phyloP scores from a whole-genome alignment of 2,113 vertebrate genomes.

The Patagioenas fasciata region DNA sequence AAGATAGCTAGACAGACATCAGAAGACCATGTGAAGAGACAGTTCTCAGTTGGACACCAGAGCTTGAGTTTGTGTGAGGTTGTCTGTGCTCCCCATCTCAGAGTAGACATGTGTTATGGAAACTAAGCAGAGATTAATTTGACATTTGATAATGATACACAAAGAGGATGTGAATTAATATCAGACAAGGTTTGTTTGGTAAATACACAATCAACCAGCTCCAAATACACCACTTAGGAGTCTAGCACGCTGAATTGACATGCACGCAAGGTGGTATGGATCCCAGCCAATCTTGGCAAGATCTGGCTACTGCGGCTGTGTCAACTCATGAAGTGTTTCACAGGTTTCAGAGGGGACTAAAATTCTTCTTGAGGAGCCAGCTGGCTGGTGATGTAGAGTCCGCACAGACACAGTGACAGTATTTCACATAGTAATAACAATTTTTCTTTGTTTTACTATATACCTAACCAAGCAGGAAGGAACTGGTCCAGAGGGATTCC shows the following conservation, averaged over 20 bases:
- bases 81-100: not conserved
- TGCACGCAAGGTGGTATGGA: not conserved
- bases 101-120: not conserved
- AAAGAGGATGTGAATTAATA: not conserved
- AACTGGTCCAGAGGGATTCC: not conserved
- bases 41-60: not conserved
- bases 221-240: not conserved
- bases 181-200: not conserved
- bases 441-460: not conserved
- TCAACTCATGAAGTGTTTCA: constrained; percentile 56
- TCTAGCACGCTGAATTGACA: not conserved
- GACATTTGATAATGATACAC: not conserved
- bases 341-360: constrained; percentile 25
- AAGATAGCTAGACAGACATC: not conserved
- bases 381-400: not conserved
- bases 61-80: not conserved
- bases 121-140: not conserved
- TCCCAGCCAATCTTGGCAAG: constrained; percentile 34
- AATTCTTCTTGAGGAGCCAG: constrained; percentile 29
- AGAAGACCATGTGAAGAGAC: not conserved
- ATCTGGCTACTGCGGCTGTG: constrained; percentile 11
- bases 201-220: not conserved
- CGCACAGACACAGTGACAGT: not conserved
- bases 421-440: not conserved
- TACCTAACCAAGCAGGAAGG: not conserved